Evolutionary conservation across 2,797 vertebrate species (phyloP).

Genomic region (Enteromius fasciolatus): DNA sequence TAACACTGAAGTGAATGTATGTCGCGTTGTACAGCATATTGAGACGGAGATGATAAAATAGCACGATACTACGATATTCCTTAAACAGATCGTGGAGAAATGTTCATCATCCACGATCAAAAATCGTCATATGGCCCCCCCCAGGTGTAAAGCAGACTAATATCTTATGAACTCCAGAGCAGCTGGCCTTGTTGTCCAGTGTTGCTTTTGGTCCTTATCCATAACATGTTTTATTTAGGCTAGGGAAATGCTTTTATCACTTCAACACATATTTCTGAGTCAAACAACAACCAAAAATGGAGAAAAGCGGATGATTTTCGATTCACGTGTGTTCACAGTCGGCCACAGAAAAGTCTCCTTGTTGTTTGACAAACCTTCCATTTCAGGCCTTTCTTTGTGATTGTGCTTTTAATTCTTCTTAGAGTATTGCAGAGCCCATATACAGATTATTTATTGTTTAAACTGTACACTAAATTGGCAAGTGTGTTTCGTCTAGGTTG

Average conservation of each 20-base stretch:
- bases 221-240: slow-evolving; percentile 7
- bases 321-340: background rate
- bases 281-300: background rate
- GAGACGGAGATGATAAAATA: too few species aligned
- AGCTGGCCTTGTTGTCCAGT: background rate
- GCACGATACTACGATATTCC: too few species aligned
- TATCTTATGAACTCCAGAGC: background rate
- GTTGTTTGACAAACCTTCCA: background rate
- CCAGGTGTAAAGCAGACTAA: background rate
- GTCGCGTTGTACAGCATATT: too few species aligned
- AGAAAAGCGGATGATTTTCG: background rate
- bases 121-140: too few species aligned
- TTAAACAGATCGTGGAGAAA: too few species aligned
- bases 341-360: background rate
- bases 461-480: background rate
- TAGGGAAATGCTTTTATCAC: background rate
- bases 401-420: background rate
- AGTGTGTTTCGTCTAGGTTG: slow-evolving; percentile 35
- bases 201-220: background rate
- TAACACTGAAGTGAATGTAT: too few species aligned
- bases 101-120: too few species aligned
- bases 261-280: background rate
- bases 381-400: background rate
- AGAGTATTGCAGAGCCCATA: background rate
- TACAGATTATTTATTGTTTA: slow-evolving; percentile 17